Evolutionary conservation across 2,113 vertebrate species (phyloP).

Genomic region (Myrmecobius fasciatus): DNA sequence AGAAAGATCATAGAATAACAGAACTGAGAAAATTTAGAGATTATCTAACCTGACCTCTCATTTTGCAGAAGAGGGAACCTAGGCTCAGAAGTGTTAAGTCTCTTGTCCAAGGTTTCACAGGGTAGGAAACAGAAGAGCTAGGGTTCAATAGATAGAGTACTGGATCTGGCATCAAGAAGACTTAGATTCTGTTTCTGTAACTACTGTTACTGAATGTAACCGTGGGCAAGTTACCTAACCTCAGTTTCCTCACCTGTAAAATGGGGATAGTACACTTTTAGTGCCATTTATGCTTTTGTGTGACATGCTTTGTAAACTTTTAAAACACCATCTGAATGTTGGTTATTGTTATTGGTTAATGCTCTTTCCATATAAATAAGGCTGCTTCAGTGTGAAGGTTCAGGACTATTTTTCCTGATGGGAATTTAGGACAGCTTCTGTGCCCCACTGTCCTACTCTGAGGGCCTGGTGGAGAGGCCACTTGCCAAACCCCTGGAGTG

Average conservation of each 20-base stretch:
- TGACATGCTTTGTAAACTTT: background rate
- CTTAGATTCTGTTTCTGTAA: background rate
- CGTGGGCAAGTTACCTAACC: background rate
- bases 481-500: background rate
- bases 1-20: background rate
- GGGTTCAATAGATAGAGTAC: background rate
- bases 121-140: background rate
- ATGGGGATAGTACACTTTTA: background rate
- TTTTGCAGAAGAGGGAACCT: background rate
- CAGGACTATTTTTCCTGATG: background rate
- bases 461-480: background rate
- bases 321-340: background rate
- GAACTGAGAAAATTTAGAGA: background rate
- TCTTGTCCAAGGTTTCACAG: background rate
- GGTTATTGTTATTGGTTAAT: background rate
- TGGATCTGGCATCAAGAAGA: background rate
- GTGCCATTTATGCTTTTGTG: background rate
- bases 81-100: background rate
- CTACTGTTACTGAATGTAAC: background rate
- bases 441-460: background rate
- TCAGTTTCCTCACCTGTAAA: background rate
- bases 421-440: background rate
- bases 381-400: background rate
- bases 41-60: background rate
- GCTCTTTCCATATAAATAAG: background rate